Evolutionary conservation across 92 coral and sea anemone genomes (phyloP), one percentile per base, ranked within the genome.

Genomic region (Zoanthus solanderi): DNA sequence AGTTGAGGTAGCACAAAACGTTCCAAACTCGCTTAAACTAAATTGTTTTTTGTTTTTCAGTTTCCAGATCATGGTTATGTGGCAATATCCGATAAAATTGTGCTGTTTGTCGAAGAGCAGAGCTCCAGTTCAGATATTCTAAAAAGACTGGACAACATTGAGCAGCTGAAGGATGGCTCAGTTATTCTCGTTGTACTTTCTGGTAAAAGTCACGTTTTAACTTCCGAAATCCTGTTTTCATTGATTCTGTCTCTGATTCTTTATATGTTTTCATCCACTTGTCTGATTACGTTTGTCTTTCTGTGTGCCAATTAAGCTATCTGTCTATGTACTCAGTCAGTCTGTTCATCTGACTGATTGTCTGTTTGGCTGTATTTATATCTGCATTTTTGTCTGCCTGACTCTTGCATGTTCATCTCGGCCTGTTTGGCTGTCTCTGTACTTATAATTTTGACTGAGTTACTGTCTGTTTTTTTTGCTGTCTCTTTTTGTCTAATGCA

Each of bases 41-140:
- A 69, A 9, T 30, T 3, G 7, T 69, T 29, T 69, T 69, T 69
- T 16, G 88, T 34, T 34, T 76, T 84, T 68, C 65, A 97, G 99
- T 97, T 97, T 87, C 98, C 96, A 88, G 99, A 94, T 52, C 98
- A 97, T 90, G 94, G 97, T 12, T 97, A 94, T 89, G 94, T 97
- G 82, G 98, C 95, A 15, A 91, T 97, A 60, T 87, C 97, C 4
- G 99, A 97, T 72, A 97, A 95, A 85, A 94, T 97, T 50, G 94
- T 97, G 15, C 72, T 97, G 56, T 97, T 93, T 56, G 83, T 89
- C 14, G 97, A 97, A 85, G 93, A 97, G 58, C 90, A 97, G 79
- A 66, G n/a, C 85, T 81, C 85, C 37, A 84, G 86, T 48, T 75
- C 92, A 45, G 95, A 97, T 84, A 86, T 95, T 72, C 90, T 97